phyloP scores from a whole-genome alignment of 1,140 invertebrate genomes.

The Heliconius hewitsoni region DNA sequence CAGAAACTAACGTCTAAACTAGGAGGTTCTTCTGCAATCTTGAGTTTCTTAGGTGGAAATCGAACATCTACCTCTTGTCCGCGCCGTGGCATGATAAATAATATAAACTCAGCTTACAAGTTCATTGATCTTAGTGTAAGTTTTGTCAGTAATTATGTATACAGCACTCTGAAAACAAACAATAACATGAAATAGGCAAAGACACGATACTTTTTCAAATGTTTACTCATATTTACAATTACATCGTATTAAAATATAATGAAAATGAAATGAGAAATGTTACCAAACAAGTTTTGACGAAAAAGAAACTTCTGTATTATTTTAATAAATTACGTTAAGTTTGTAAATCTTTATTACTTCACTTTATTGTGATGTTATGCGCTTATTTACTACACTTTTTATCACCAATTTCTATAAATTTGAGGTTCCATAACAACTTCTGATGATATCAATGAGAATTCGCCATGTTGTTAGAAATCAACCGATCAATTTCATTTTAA shows the following conservation, averaged over 20 bases:
- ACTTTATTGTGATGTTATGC: neutral
- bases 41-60: slow-evolving; percentile 65
- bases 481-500: slow-evolving; percentile 53
- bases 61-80: slow-evolving; percentile 56
- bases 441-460: slow-evolving; percentile 40
- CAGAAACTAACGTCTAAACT: slow-evolving; percentile 67
- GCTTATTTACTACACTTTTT: neutral
- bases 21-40: slow-evolving; percentile 54
- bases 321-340: neutral
- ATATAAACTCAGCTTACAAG: slow-evolving; percentile 38
- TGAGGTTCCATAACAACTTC: slow-evolving; percentile 20
- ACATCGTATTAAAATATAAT: neutral
- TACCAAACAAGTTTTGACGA: slow-evolving; percentile 34
- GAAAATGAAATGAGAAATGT: slow-evolving; percentile 16
- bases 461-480: slow-evolving; percentile 78
- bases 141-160: slow-evolving; percentile 4
- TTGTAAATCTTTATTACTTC: neutral
- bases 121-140: slow-evolving; percentile 38
- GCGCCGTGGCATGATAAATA: slow-evolving; percentile 63
- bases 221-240: neutral
- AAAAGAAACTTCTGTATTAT: neutral
- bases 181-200: neutral
- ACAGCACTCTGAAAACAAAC: neutral
- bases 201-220: neutral
- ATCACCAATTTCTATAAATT: slow-evolving; percentile 7